phyloP scores from a whole-genome alignment of 2,797 vertebrate species.

The Fistularia commersonii region DNA sequence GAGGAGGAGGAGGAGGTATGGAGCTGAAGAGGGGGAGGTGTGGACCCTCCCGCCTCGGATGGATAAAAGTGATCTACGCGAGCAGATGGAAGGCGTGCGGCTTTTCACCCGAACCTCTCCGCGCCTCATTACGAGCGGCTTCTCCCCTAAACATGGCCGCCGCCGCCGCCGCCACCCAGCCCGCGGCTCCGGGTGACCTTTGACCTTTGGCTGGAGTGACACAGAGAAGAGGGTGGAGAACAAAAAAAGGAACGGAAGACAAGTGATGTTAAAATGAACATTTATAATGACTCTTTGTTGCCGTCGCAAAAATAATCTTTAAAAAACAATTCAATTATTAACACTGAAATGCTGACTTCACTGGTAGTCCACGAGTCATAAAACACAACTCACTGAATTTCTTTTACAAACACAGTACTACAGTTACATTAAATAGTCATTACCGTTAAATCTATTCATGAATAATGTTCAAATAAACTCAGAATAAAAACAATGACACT shows the following conservation, averaged over 20 bases:
- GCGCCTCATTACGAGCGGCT: too few species aligned
- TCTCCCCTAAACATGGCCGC: too few species aligned
- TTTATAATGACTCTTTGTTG: conserved; percentile 87
- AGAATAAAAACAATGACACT: conserved; percentile 74
- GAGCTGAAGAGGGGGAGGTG: too few species aligned
- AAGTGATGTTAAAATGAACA: conserved; percentile 87
- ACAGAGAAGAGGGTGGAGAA: conserved; percentile 55
- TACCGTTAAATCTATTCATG: conserved; percentile 79
- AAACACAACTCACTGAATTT: conserved; percentile 82
- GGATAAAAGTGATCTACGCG: too few species aligned
- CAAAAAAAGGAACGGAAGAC: conserved; percentile 81
- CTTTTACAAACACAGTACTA: conserved; percentile 82
- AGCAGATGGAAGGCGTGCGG: too few species aligned
- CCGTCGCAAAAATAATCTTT: conserved; percentile 79
- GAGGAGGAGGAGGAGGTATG: too few species aligned
- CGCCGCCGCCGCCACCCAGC: too few species aligned
- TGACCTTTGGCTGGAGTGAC: conserved; percentile 31
- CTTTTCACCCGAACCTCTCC: too few species aligned
- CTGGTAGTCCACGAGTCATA: conserved; percentile 83
- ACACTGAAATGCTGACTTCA: conserved; percentile 81
- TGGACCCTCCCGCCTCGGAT: too few species aligned
- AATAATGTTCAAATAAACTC: conserved; percentile 74
- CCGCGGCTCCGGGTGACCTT: too few species aligned
- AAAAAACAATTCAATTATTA: conserved; percentile 84
- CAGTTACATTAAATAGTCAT: conserved; percentile 82